phyloP scores from a whole-genome alignment of 2,797 vertebrate genomes.

The Acanthornis magna region DNA sequence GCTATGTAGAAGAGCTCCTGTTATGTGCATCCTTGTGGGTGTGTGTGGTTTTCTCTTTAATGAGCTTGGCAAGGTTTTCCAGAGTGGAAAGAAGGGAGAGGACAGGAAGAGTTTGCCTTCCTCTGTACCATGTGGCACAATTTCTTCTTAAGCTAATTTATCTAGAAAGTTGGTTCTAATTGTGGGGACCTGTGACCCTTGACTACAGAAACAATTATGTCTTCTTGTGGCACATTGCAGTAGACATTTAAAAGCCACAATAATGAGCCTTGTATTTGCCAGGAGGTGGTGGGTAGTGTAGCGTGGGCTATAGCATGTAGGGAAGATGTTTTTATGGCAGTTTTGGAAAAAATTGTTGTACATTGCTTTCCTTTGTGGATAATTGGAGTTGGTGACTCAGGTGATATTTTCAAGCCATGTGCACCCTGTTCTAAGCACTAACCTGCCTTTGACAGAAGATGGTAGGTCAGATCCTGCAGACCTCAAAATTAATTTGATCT shows the following conservation, averaged over 20 bases:
- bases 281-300: background rate
- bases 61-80: background rate
- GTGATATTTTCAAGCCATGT: background rate
- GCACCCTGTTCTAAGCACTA: background rate
- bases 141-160: background rate
- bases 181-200: background rate
- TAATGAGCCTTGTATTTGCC: background rate
- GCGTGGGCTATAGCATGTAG: background rate
- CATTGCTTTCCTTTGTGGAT: background rate
- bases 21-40: background rate
- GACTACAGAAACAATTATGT: background rate
- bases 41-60: background rate
- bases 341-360: background rate
- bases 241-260: background rate
- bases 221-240: background rate
- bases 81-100: background rate
- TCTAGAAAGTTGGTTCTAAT: background rate
- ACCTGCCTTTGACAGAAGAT: background rate
- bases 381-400: background rate
- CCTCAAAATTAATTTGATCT: slow-evolving; percentile 10
- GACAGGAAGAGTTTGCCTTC: background rate
- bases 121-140: background rate
- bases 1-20: background rate
- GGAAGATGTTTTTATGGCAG: background rate
- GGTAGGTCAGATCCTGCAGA: background rate